These are phyloP conservation scores for Scomber colias DNA, from an alignment of 2,113 vertebrate genomes.

Conservation along the genomic window DNA sequence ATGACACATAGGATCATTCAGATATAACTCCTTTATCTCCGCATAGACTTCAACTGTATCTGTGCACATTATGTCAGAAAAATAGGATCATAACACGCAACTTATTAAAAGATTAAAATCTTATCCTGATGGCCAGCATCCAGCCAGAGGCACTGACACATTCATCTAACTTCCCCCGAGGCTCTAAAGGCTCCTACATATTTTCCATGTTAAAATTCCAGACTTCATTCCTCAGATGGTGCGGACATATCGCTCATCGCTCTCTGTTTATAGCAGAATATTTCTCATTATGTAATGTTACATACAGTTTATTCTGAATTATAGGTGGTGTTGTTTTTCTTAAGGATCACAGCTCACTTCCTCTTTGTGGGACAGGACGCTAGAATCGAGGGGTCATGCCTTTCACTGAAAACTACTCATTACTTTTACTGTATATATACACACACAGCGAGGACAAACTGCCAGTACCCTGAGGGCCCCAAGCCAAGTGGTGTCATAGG, in stretches of 20 bases:
- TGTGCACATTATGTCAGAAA: constrained; percentile 5
- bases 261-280: constrained; percentile 20
- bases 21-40: background rate
- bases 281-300: constrained; percentile 29
- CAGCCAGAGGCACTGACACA: constrained; percentile 1
- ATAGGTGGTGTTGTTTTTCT: background rate
- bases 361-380: background rate
- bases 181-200: constrained; percentile 20
- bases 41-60: background rate
- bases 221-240: constrained; percentile 19
- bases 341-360: background rate
- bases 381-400: background rate
- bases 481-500: constrained; percentile 26
- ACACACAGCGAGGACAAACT: background rate
- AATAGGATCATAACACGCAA: background rate
- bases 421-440: constrained; percentile 20
- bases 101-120: constrained; percentile 29
- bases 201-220: constrained; percentile 54
- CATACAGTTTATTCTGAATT: background rate
- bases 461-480: background rate
- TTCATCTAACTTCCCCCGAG: background rate
- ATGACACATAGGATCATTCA: background rate
- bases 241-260: background rate
- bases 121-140: constrained; percentile 4
- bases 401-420: constrained; percentile 14